Evolutionary conservation across 1,140 invertebrate genomes (phyloP), one percentile per base, ranked within the genome.

Genomic region (Caenorhabditis inopinata): DNA sequence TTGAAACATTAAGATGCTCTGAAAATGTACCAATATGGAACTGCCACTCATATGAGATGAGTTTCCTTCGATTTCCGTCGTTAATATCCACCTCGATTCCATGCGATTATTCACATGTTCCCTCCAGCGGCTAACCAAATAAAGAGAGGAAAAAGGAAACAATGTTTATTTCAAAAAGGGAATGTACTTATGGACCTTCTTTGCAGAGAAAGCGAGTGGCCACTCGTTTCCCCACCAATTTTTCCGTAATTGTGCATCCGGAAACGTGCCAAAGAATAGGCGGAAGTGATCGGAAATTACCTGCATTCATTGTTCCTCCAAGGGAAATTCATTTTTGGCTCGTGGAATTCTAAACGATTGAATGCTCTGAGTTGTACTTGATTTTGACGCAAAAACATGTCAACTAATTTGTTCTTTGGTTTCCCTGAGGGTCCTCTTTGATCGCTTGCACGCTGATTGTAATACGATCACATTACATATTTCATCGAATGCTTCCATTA

Each of bases 271-370:
- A 68, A 68, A 68, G 58, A 68, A 32, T 68, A 68, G 58, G 58
- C 58, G 58, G 58, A 68, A 68, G 58, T 68, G 58, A 68, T 68
- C 58, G 58, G 38, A 68, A 68, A 68, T 68, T 68, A 68, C 32
- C 38, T 68, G 1, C 49, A 7, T 16, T 25, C 21, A 23, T 58
- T 58, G 51, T 58, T 58, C 51, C 35, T 32, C 18, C n/a, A n/a
- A n/a, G n/a, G n/a, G n/a, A n/a, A 42, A 42, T 14, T 42, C 38
- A 42, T 42, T 42, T 42, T 42, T 42, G 38, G 5, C 14, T 14
- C 14, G 5, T 42, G 5, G 38, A 5, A 7, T 42, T 42, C 38
- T 42, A 14, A 5, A 42, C 51, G 51, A 32, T 58, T n/a, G n/a
- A n/a, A n/a, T n/a, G n/a, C n/a, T n/a, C n/a, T n/a, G n/a, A n/a